Evolutionary conservation across 2,888 invertebrate species (phyloP), one percentile per base, ranked within the genome.

Genomic region (Apocheima hispidaria): DNA sequence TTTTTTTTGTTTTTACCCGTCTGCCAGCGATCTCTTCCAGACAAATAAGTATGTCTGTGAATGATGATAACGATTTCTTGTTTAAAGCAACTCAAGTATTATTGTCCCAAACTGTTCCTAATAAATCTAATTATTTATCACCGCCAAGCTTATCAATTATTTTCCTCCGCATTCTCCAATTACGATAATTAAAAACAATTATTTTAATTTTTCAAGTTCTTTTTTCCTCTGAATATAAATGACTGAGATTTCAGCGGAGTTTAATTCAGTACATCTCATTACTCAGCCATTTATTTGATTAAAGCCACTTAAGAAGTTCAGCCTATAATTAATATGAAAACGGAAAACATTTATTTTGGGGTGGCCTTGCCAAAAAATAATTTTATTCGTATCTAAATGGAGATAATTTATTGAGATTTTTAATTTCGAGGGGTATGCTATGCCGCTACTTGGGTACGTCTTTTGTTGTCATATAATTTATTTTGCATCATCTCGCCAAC

Each of bases 221-320:
- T 53, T 49, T 56, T 50, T 41, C 41, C 9, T 16, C 43, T 50
- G 16, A 50, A 38, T 44, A 46, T 44, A 38, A 50, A 58, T 65
- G 59, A 53, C 48, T 53, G 54, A 30, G 54, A 60, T 60, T 50
- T 44, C 16, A 5, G n/a, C 41, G n/a, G 1, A 28, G 10, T 30
- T 23, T 64, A 52, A 61, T 67, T 65, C 51, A 41, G 35, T 46
- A 51, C 54, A 60, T 44, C 33, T 50, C 58, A 65, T 69, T 67
- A 59, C 26, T 59, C 65, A 33, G 14, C 36, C 55, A 69, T 64
- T 70, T 64, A 66, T 67, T 65, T 64, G 44, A 68, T 69, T 60
- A 69, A 61, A 59, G 62, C 41, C 36, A 61, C 38, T 60, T 61
- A 60, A 58, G 51, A 60, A 63, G 62, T 68, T 60, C 55, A 57